Evolutionary conservation across 2,888 invertebrate genomes (phyloP), one percentile per base, ranked within the genome.

Genomic region (Heliconius ethilla): DNA sequence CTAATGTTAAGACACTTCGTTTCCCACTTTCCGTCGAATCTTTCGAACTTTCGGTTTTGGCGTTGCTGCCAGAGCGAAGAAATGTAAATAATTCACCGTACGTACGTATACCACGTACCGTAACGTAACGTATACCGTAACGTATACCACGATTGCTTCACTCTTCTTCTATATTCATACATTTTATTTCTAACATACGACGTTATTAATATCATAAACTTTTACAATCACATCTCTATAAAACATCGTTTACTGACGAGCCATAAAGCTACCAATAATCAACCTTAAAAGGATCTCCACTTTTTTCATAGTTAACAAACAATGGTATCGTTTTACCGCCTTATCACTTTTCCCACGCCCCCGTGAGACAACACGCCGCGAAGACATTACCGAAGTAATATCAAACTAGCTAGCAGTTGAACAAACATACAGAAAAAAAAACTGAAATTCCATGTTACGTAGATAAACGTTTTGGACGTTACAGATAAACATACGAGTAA

Each of bases 281-380:
- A 45, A 45, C 40, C 10, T 69, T 74, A 63, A 63, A 73, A 40
- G 62, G 62, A 63, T 63, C 37, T 45, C 10, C 25, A 40, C 18
- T 63, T 74, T 63, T 63, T 27, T 25, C n/a, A 45, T 18, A 63
- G 62, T 73, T 62, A 63, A 62, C 74, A 81, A 77, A 82, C 82
- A 83, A 83, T 82, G 79, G 74, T 82, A 84, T 81, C 81, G 81
- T 75, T 82, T 85, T 82, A 84, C 84, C 79, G 75, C 78, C 79
- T 79, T 80, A 82, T 83, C 80, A 77, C 45, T 69, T 81, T 85
- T 86, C 86, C 82, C 87, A 86, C 87, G 86, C 82, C 83, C 81
- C 81, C 83, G 83, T 83, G 84, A 82, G 83, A 85, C 81, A 79
- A 84, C 81, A 62, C 27, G 73, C 55, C 63, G 25, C 62, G 59